Conservation (phyloP, 2,888 invertebrate genomes). For the Embidobia sp. region DNA sequence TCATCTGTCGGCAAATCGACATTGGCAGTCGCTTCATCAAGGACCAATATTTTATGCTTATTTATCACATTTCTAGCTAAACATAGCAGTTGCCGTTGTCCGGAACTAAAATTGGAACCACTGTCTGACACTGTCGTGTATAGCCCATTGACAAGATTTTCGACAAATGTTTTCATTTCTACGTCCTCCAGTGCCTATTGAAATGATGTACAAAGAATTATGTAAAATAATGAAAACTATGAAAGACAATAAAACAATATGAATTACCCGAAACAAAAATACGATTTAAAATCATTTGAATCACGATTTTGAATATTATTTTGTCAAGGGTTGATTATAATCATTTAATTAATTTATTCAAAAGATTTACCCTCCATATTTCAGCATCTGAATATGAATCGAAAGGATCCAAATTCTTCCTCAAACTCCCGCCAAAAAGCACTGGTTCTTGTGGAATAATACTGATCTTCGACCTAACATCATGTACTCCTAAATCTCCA, state of each 20-base stretch:
- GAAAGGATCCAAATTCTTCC: constrained; percentile 87
- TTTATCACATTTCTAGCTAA: constrained; percentile 79
- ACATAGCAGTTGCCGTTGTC: constrained; percentile 94
- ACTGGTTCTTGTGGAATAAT: constrained; percentile 85
- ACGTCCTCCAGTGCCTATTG: constrained; percentile 68
- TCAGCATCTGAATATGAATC: constrained; percentile 81
- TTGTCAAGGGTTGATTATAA: too few relatives aligned
- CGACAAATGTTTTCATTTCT: constrained; percentile 84
- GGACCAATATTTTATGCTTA: constrained; percentile 53
- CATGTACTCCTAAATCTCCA: constrained; percentile 84
- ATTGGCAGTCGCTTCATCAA: constrained; percentile 94
- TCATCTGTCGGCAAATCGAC: constrained; percentile 88
- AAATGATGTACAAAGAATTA: too few relatives aligned
- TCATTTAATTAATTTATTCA: too few relatives aligned
- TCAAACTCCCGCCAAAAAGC: constrained; percentile 83
- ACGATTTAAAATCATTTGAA: too few relatives aligned
- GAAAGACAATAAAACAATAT: too few relatives aligned
- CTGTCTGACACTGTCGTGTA: constrained; percentile 85
- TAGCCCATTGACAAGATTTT: constrained; percentile 67
- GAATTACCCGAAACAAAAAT: too few relatives aligned
- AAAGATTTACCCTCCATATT: constrained; percentile 81
- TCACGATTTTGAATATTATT: too few relatives aligned
- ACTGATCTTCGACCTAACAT: constrained; percentile 84
- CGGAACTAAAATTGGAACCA: constrained; percentile 92
- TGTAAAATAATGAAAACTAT: too few relatives aligned